Base-by-base conservation (phyloP, 2,888 invertebrate species). In the Aspidiotus rigidus region DNA sequence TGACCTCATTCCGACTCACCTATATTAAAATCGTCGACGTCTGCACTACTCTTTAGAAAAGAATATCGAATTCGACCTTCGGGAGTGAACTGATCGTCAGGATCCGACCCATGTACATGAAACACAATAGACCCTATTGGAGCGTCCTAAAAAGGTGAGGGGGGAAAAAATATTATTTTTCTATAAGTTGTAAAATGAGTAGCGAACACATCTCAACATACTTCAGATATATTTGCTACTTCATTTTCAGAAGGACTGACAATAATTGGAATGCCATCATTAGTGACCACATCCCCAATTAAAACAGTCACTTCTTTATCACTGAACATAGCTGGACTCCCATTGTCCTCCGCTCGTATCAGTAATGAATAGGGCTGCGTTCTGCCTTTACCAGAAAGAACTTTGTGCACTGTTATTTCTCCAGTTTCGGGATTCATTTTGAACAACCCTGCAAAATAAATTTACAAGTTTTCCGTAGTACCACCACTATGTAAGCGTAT, bases 261-360 rank as follows among this genome's bases (percentile, higher is more conserved):
- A 74, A 90, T 88, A 39, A 84, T 81, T 0, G 90, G 90, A 1
- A 89, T 86, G 0, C 90, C 90, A 76, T 90, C 90, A 74, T 90
- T 90, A 70, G 86, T 85, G 63, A 88, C 88, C 0, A 90, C 88
- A 74, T 90, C 90, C 0, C 89, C 89, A 54, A 91, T 85, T 73
- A 85, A 86, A 5, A 90, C 76, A 0, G 82, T 81, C 0, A 90
- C 77, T 7, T 82, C 81, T 0, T 85, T 83, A 72, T 86, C 86
- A 0, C 85, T 82, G 59, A 81, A 82, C 7, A 87, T 79, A 40
- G 80, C 74, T 62, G 84, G 84, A 56, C 79, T 79, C 0, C 88
- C 89, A 64, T 84, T 84, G 76, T 90, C 89, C 62, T 84, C 83
- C 0, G 88, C 90, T 16, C 86, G 81, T 0, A 88, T 81, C 7